Base-by-base conservation (phyloP, 2,888 invertebrate species). In the Petrolisthes cinctipes region DNA sequence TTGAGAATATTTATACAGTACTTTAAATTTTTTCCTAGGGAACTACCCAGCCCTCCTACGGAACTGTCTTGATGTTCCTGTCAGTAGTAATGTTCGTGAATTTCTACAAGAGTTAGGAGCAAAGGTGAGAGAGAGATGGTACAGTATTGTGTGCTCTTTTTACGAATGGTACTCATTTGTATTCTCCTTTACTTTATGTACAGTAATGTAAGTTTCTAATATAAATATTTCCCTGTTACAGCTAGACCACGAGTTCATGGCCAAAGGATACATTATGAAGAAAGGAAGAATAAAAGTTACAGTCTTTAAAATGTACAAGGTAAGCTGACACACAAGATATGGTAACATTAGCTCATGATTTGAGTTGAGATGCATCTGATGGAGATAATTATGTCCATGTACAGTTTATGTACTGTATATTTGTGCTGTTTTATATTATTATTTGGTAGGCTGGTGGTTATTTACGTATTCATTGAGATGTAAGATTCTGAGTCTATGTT, bases 281-380 rank as follows among this genome's bases (percentile, higher is more conserved):
- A 99, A 99, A 93, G 99, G 98, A 0, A 94, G 98, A 89, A 98
- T 99, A 97, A 99, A 99, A 93, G 96, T 98, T 37, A 98, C 97
- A 0, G 98, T 99, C 0, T 97, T 98, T 0, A 98, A 98, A 93
- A 96, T 98, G 88, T 97, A 96, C 92, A 97, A 97, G 92, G 94
- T 94, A 91, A 75, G 71, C 14, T 80, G 37, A 80, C n/a, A 23
- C 20, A n/a, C 53, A 23, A 66, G 51, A 6, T 73, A 56, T 68
- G 11, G 37, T 37, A 37, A 37, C 2, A 37, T 37, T 37, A 37
- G 37, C 37, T 37, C 37, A 37, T 37, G 37, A 37, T 37, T 37
- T 37, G 37, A 37, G 37, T 37, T 37, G 37, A 37, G 37, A 37
- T 37, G 37, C 37, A 1, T 0, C 37, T 37, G 37, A 37, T 0